Conservation (phyloP, 2,113 vertebrate species). For the Burhinus bistriatus region DNA sequence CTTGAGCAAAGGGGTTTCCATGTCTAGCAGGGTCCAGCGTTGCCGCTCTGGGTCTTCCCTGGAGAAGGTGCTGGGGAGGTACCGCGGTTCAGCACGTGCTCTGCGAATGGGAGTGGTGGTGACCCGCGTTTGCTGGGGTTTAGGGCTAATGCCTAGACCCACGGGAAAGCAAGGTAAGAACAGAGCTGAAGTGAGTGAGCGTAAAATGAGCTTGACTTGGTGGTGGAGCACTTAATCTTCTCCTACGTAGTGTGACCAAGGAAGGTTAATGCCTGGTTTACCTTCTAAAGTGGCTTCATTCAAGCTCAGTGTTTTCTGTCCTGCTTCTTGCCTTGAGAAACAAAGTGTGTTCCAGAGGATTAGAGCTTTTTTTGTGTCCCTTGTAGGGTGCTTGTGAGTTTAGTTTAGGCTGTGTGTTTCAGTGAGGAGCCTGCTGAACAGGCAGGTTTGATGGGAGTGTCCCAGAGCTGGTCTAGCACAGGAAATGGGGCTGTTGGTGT, state of each 20-base stretch:
- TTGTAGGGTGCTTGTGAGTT: background rate
- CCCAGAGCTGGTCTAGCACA: fast-evolving
- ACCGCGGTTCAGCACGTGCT: background rate
- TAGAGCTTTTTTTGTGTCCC: background rate
- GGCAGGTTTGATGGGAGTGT: fast-evolving
- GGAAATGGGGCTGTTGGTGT: background rate
- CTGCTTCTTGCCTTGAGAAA: background rate
- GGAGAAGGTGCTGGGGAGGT: background rate
- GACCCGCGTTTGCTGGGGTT: fast-evolving
- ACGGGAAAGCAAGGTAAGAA: background rate
- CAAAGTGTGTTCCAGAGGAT: fast-evolving
- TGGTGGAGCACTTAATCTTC: background rate
- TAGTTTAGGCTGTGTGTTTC: background rate
- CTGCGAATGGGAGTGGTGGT: background rate
- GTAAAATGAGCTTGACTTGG: background rate
- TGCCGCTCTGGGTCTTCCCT: background rate
- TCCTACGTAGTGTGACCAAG: fast-evolving
- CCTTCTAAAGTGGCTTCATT: background rate
- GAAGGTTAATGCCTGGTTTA: background rate
- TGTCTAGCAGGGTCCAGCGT: background rate
- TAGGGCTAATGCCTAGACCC: background rate
- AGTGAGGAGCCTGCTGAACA: background rate
- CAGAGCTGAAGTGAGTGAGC: background rate
- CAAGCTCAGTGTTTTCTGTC: background rate
- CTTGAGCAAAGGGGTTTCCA: background rate